phyloP scores from a whole-genome alignment of 2,797 vertebrate species.

The Alcedo atthis region DNA sequence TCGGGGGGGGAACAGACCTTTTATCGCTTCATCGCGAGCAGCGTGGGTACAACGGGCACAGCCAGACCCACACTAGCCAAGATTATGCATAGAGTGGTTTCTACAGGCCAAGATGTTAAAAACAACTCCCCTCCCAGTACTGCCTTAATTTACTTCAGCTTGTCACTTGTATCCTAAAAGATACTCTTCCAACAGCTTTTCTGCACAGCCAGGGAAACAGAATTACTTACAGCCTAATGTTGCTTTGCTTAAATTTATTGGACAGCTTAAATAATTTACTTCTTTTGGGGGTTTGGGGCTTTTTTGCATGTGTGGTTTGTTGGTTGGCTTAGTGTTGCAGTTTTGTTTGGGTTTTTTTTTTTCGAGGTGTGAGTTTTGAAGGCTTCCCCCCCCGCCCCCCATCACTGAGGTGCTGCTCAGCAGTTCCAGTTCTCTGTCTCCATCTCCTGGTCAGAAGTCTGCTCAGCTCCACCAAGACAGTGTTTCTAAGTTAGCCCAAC shows the following conservation, averaged over 20 bases:
- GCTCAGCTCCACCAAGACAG: background rate
- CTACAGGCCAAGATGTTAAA: background rate
- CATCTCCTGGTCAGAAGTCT: conserved; percentile 35
- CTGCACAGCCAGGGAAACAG: background rate
- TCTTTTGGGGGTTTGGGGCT: background rate
- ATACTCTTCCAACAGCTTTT: too few species aligned
- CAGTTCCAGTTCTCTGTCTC: conserved; percentile 37
- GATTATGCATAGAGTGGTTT: background rate
- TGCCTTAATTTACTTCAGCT: background rate
- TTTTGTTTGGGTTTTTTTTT: background rate
- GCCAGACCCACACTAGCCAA: background rate
- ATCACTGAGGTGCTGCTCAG: background rate
- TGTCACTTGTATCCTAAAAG: rapidly evolving
- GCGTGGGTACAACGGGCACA: background rate
- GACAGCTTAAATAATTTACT: background rate
- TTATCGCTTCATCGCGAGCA: background rate
- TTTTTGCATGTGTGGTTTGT: background rate
- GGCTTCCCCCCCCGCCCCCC: too few species aligned
- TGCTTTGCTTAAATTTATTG: background rate
- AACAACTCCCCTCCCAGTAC: rapidly evolving
- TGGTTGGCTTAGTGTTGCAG: background rate
- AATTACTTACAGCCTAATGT: background rate
- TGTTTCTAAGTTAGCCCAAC: background rate
- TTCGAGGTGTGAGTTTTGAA: too few species aligned
- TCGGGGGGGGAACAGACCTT: background rate